Base-by-base conservation (phyloP, 2,888 invertebrate species). In the Apotomis betuletana region DNA sequence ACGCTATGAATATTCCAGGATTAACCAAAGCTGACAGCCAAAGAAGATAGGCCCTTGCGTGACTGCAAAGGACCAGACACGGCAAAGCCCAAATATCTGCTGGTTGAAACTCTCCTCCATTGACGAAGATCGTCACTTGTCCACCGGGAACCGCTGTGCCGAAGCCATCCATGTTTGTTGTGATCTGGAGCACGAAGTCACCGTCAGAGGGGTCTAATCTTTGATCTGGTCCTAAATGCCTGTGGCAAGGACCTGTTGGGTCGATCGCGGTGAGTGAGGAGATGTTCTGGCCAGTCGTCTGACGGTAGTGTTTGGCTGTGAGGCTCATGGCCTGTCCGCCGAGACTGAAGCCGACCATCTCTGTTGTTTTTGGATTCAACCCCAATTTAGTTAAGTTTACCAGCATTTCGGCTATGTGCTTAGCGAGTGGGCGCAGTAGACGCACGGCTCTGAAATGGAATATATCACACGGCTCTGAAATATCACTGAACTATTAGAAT, bases 161-260 rank as follows among this genome's bases (percentile, higher is more conserved):
- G 4, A 79, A 88, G 0, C 84, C 88, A 52, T 91, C 91, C 0
- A 90, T 88, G 70, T 90, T 91, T 0, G 91, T 91, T 3, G 77
- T 73, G 0, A 91, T 52, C 0, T 87, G 79, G 8, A 89, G 87
- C 0, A 91, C 89, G 49, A 89, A 88, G 58, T 90, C 90, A 0
- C 87, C 91, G 52, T 91, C 91, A 0, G 80, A 76, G 59, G 81
- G 79, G 52, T 91, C 90, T 0, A 91, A 74, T 52, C 90, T 79
- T 0, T 85, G 80, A 3, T 87, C 83, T 3, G 91, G 88, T 0
- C 81, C 81, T 0, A 86, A 78, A 70, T 87, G 83, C 9, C 91
- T 82, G 75, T 90, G 91, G 77, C 91, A 91, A 2, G 90, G 90
- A 0, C 91, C 91, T 3, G 89, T 74, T 0, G 90, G 90, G 9